Evolutionary conservation across 2,888 invertebrate species (phyloP), one percentile per base, ranked within the genome.

Genomic region (Standfussiana lucernea): DNA sequence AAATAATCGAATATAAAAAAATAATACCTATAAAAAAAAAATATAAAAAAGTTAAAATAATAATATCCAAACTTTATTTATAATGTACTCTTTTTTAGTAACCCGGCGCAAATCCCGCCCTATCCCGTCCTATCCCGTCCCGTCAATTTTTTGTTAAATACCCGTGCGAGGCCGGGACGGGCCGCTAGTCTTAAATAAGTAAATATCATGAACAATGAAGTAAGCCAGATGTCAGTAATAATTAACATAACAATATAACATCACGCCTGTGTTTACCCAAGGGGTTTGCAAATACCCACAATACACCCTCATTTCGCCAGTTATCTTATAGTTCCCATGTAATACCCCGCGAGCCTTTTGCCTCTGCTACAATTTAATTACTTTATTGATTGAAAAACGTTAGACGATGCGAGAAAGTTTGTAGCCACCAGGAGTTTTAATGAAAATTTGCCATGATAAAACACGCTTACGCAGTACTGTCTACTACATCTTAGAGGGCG

Each of bases 231-330:
- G 32, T 32, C 8, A 45, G 28, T 68, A 68, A 40, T 47, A 59
- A 68, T 67, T 65, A 56, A 66, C 24, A 59, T 59, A 21, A 68
- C 56, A 76, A 67, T n/a, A 45, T 21, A 45, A 72, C 45, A 37
- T 72, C 32, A 35, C 35, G 24, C 7, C 21, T 15, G 10, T 35
- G 24, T 32, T 45, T 35, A 15, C 5, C 28, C 7, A 45, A 18
- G 28, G 28, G 13, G 10, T 40, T 40, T 3, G 13, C 11, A n/a
- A 18, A 78, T 79, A 18, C 24, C n/a, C 37, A 37, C 40, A 42
- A 35, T 35, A 50, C 32, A 42, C 15, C 21, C 32, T 18, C 24
- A 64, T 13, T 24, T 35, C 8, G 8, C 2, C n/a, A 45, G 47
- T 47, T 40, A 47, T 47, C 7, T 18, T 32, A 21, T 21, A 77